Conservation (phyloP, 2,797 vertebrate genomes). For the Enoplosus armatus region DNA sequence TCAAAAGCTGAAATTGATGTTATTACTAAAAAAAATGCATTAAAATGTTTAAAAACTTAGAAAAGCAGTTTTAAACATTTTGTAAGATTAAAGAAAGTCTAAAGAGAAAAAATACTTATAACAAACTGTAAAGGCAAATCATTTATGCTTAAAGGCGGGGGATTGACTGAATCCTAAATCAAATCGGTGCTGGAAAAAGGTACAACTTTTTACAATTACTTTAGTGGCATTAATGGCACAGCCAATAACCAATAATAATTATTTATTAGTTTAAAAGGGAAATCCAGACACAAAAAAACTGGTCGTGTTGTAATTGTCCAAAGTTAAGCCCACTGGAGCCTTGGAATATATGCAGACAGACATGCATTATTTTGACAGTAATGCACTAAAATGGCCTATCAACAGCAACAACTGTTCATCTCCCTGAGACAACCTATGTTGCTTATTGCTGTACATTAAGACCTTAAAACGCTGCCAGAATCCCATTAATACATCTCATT, state of each 20-base stretch:
- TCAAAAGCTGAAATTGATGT: not conserved
- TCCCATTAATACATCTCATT: constrained; percentile 88
- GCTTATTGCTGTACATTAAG: constrained; percentile 88
- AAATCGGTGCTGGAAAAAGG: constrained; percentile 30
- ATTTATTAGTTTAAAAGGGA: constrained; percentile 63
- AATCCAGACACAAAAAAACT: constrained; percentile 46
- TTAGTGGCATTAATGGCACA: constrained; percentile 55
- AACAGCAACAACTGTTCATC: constrained; percentile 87
- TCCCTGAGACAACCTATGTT: constrained; percentile 82
- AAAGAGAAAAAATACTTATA: not conserved
- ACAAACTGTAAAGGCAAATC: not conserved
- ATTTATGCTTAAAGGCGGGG: not conserved
- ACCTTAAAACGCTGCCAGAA: constrained; percentile 83
- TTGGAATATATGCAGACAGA: constrained; percentile 78
- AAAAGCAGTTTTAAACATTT: not conserved
- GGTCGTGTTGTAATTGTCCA: constrained; percentile 70
- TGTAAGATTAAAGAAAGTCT: not conserved
- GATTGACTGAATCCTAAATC: constrained; percentile 21
- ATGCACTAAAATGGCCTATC: constrained; percentile 87
- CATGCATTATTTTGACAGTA: constrained; percentile 89
- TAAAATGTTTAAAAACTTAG: not conserved
- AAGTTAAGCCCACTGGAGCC: constrained; percentile 77
- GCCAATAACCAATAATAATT: constrained; percentile 46
- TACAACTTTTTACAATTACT: constrained; percentile 35
- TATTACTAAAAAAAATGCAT: not conserved